Base-by-base conservation (phyloP, 2,888 invertebrate genomes). In the Cenopis cana region DNA sequence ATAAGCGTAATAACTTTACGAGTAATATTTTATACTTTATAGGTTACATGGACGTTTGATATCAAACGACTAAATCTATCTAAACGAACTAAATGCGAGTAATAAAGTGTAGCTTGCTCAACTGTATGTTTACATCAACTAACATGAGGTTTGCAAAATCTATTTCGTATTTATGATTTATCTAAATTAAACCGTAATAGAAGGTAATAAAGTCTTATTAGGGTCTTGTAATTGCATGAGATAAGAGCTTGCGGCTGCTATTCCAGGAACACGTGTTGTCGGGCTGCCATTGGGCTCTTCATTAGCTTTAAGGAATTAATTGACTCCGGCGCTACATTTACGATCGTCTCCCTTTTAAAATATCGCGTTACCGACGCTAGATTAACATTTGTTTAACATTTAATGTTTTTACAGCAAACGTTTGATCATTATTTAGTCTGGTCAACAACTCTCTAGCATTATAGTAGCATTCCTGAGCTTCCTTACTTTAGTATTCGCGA, bases 271-370 rank as follows among this genome's bases (percentile, higher is more conserved):
- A 89, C 84, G 82, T 89, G 89, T 84, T 84, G 75, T 73, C 71
- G 46, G 76, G 69, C 76, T 76, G 79, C 82, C 83, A 82, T 82
- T 80, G 82, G 82, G 76, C 76, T 80, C 77, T 79, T 81, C 85
- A 84, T 87, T 83, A 84, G 82, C 78, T 82, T 88, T 87, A 87
- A 88, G 83, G 87, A 84, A 85, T 89, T 88, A 90, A 90, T 91
- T 90, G 89, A 89, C 82, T 78, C 81, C 76, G 75, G 71, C 74
- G 74, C 69, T 68, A 74, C 74, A 73, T 72, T 76, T 72, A 76
- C 75, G 76, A 76, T 76, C 74, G 75, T 76, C 78, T 77, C 81
- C 77, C 80, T 85, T 85, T 83, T 82, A 82, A 82, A 83, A 84
- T 89, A 85, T 88, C 85, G 78, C 76, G 81, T 89, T 88, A 85